Evolutionary conservation across 2,113 vertebrate genomes (phyloP).

Genomic region (Leucopternis melanops): DNA sequence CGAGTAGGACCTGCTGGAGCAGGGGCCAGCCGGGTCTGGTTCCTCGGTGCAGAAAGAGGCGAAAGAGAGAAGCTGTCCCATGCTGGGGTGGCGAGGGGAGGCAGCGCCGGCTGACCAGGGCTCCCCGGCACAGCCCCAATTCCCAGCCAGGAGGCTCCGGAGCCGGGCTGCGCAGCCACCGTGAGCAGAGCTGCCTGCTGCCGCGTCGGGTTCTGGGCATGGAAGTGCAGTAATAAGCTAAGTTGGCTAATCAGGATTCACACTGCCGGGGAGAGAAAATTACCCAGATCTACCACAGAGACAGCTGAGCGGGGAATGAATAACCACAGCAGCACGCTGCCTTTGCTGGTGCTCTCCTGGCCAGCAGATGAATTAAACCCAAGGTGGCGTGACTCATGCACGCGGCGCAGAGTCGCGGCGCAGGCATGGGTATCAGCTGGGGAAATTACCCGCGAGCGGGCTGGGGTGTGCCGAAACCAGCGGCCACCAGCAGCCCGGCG

Average conservation of each 20-base stretch:
- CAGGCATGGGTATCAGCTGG: background rate
- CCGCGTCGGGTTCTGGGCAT: fast-evolving
- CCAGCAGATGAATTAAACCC: background rate
- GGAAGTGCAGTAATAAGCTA: background rate
- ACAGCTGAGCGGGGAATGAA: background rate
- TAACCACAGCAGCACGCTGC: background rate
- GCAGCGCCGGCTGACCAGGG: fast-evolving
- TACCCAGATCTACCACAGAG: background rate
- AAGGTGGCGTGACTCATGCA: background rate
- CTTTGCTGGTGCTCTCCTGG: background rate
- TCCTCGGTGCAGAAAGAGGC: fast-evolving
- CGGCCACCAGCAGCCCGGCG: background rate
- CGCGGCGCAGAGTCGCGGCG: fast-evolving
- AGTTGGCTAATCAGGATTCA: background rate
- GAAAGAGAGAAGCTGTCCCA: background rate
- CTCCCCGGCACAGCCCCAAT: background rate
- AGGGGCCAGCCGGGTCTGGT: background rate
- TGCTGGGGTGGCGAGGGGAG: fast-evolving
- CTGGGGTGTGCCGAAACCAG: background rate
- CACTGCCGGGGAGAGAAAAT: background rate
- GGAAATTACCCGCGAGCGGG: background rate
- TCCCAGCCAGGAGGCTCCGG: background rate
- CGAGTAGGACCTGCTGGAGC: background rate
- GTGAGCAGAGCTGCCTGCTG: background rate
- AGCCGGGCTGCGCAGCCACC: fast-evolving